These are phyloP conservation scores for Cotesia typhae DNA, from an alignment of 1,140 invertebrate species.

Conservation along the genomic window DNA sequence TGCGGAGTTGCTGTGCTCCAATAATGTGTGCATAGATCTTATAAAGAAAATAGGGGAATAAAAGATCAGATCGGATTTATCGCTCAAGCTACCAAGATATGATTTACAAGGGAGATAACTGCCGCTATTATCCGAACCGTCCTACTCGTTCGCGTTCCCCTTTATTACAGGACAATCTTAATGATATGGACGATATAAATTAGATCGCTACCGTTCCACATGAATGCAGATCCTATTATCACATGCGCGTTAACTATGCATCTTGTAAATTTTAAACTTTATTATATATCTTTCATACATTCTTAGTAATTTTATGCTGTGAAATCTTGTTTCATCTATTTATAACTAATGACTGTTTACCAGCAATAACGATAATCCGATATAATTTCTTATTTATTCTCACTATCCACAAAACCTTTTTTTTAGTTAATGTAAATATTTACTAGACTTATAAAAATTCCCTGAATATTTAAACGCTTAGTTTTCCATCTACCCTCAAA, in stretches of 20 bases:
- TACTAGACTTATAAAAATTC: no score
- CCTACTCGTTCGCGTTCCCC: slow-evolving; percentile 14
- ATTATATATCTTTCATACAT: no score
- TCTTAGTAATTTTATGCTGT: no score
- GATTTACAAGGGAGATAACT: slow-evolving; percentile 38
- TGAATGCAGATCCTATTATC: slow-evolving; percentile 27
- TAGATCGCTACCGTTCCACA: slow-evolving; percentile 33
- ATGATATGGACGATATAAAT: slow-evolving; percentile 39
- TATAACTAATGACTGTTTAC: no score
- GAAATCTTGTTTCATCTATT: no score
- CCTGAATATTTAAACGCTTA: no score
- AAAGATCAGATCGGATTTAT: slow-evolving; percentile 26
- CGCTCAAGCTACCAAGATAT: slow-evolving; percentile 28
- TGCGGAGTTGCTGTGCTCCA: no score
- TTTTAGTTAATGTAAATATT: no score
- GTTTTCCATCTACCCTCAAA: no score
- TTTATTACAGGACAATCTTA: slow-evolving; percentile 32
- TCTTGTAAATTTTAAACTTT: slow-evolving; percentile 6
- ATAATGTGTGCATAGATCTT: not conserved
- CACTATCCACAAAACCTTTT: no score
- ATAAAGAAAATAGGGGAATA: slow-evolving; percentile 18
- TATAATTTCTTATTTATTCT: no score
- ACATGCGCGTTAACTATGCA: slow-evolving; percentile 22
- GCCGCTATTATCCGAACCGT: slow-evolving; percentile 26
- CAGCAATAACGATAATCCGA: no score